phyloP scores from a whole-genome alignment of 2,888 invertebrate genomes.

The Melipona beecheii region DNA sequence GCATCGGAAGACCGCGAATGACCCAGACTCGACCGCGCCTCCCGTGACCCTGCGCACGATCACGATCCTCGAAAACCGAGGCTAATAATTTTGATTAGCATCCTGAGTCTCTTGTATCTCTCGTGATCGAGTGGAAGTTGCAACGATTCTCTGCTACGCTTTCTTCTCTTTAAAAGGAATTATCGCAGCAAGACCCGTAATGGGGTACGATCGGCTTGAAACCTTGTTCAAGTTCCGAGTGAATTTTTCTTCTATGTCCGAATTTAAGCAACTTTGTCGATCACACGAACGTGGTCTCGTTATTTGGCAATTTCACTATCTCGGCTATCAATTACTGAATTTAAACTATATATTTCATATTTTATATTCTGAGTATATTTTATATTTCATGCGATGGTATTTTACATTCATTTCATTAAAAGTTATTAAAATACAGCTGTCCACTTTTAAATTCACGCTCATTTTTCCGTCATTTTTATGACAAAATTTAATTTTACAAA shows the following conservation, averaged over 20 bases:
- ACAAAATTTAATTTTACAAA: no score
- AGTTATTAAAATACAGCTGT: not conserved
- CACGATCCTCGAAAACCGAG: not conserved
- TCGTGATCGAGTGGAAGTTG: not conserved
- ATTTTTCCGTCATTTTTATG: no score
- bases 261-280: no score
- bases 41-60: not conserved
- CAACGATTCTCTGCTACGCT: not conserved
- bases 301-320: no score
- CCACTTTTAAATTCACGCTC: no score
- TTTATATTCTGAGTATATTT: not conserved
- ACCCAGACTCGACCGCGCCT: not conserved
- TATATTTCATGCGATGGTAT: not conserved
- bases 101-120: not conserved
- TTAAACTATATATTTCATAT: not conserved
- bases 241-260: not conserved
- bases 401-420: not conserved
- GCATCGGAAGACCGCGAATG: not conserved
- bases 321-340: no score
- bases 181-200: no score
- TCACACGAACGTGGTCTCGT: no score
- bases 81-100: conserved; percentile 7
- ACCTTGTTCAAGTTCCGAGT: not conserved
- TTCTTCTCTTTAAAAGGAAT: not conserved
- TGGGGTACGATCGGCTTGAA: not conserved